These are phyloP conservation scores for Onychorhynchus coronatus DNA, from an alignment of 2,113 vertebrate species.

Conservation along the genomic window DNA sequence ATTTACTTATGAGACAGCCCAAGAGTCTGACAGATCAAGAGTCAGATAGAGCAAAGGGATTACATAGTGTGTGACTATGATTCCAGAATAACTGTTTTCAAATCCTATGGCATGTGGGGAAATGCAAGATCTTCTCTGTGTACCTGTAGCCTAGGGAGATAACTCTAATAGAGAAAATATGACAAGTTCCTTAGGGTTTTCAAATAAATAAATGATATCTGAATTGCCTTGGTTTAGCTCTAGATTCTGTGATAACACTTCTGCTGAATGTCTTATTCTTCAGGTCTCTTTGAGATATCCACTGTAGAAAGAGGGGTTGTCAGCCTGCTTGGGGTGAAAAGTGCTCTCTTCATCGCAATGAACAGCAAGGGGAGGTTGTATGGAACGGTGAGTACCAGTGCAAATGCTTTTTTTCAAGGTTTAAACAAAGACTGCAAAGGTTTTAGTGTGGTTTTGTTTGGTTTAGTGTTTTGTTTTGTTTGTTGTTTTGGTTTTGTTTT, in stretches of 20 bases:
- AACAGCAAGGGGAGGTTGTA: conserved; percentile 90
- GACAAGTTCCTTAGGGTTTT: background rate
- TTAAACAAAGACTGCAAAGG: background rate
- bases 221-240: background rate
- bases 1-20: background rate
- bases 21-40: background rate
- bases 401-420: background rate
- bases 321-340: conserved; percentile 89
- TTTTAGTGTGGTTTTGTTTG: background rate
- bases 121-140: background rate
- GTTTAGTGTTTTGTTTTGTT: background rate
- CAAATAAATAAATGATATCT: background rate
- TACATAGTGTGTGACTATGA: background rate
- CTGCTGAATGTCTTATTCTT: conserved; percentile 16
- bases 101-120: background rate
- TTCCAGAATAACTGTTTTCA: background rate
- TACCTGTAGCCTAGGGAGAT: background rate
- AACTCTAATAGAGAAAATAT: background rate
- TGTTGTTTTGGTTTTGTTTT: background rate
- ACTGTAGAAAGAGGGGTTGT: conserved; percentile 93
- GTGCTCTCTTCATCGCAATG: conserved; percentile 90
- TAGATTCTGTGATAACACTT: background rate
- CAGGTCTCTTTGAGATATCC: conserved; percentile 94
- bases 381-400: conserved; percentile 84
- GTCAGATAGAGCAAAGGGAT: background rate